phyloP scores from a whole-genome alignment of 2,113 vertebrate genomes.

The Poecile atricapillus region DNA sequence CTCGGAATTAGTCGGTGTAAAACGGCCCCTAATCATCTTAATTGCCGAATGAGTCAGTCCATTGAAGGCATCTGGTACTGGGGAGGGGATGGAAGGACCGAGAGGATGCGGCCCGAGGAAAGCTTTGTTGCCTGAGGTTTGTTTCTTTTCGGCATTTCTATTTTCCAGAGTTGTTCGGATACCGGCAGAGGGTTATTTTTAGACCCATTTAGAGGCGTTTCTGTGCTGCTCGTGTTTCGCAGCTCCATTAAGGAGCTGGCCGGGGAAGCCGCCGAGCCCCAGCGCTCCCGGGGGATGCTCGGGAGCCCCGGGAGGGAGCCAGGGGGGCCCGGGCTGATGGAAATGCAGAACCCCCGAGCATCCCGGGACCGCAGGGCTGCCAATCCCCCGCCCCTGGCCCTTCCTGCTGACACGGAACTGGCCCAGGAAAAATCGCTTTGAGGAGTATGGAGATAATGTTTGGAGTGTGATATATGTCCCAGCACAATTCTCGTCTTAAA shows the following conservation, averaged over 20 bases:
- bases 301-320: neutral
- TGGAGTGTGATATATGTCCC: neutral
- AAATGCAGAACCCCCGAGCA: no score
- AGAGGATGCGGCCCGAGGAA: neutral
- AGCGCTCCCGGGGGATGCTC: neutral
- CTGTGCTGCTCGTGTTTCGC: neutral
- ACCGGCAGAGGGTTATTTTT: neutral
- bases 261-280: neutral
- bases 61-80: accelerated
- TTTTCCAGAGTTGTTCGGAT: neutral
- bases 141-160: neutral
- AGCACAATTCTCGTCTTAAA: neutral
- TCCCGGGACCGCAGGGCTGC: neutral
- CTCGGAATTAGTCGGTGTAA: neutral
- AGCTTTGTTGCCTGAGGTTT: neutral
- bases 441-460: accelerated
- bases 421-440: neutral
- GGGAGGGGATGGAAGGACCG: accelerated
- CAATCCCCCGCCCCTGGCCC: no score
- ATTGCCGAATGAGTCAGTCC: accelerated
- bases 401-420: neutral
- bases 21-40: neutral
- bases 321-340: no score
- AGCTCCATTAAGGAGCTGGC: neutral
- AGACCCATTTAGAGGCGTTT: neutral